Percentiles rank a stretch among this genome's conserved stretches.
These are phyloP conservation scores for Ricordea florida DNA, from an alignment of 92 coral and sea anemone species.

Conservation along the genomic window DNA sequence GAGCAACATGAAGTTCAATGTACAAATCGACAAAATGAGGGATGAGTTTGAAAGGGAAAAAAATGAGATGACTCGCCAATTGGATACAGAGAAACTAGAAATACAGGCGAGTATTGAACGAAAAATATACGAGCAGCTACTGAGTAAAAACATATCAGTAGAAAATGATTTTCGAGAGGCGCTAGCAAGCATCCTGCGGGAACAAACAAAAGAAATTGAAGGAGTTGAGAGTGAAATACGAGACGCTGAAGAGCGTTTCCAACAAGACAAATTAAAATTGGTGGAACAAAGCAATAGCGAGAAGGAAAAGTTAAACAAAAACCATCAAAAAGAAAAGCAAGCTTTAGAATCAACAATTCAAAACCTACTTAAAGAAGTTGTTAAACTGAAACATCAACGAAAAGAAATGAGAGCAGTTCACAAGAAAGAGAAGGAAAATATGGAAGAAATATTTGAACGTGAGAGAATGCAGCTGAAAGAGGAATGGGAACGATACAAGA, in stretches of 20 bases:
- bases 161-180: constrained; percentile 74
- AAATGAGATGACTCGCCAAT: constrained; percentile 34
- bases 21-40: constrained; percentile 28
- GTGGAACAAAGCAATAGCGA: constrained; percentile 58
- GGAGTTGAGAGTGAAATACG: constrained; percentile 68
- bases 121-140: constrained; percentile 60
- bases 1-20: constrained; percentile 10
- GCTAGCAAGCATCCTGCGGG: constrained; percentile 59
- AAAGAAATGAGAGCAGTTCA: constrained; percentile 76
- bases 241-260: constrained; percentile 58
- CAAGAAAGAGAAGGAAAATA: constrained; percentile 67
- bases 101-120: constrained; percentile 33
- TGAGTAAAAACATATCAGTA: constrained; percentile 57
- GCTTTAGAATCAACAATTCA: constrained; percentile 71
- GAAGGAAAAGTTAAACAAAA: constrained; percentile 34
- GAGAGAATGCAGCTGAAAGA: constrained; percentile 66
- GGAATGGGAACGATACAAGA: constrained; percentile 62
- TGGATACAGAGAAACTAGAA: constrained; percentile 62
- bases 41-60: constrained; percentile 28
- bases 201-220: constrained; percentile 66
- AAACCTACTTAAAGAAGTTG: constrained; percentile 77
- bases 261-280: constrained; percentile 50
- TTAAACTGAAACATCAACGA: constrained; percentile 77
- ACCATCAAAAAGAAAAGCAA: constrained; percentile 58
- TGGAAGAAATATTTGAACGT: constrained; percentile 70